Evolutionary conservation across 2,888 invertebrate species (phyloP).

Genomic region (Mimas tiliae): DNA sequence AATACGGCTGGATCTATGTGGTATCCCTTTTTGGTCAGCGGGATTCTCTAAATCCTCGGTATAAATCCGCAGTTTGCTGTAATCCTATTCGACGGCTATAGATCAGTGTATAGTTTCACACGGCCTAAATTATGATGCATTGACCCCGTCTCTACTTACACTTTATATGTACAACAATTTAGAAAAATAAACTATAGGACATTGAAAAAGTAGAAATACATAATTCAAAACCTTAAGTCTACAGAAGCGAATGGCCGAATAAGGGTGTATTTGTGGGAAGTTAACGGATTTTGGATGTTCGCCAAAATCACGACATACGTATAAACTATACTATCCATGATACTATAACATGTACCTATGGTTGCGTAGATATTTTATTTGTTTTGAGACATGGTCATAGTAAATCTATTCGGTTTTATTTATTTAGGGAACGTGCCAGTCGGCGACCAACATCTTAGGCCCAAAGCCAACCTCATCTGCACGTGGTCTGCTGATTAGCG

Average conservation of each 20-base stretch:
- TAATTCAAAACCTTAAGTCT: slow-evolving; percentile 64
- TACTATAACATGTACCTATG: neutral
- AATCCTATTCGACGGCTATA: slow-evolving; percentile 67
- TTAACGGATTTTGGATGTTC: slow-evolving; percentile 58
- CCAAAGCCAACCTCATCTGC: too few relatives aligned
- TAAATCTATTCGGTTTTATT: neutral
- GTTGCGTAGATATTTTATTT: neutral
- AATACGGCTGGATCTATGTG: slow-evolving; percentile 57
- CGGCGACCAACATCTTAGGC: too few relatives aligned
- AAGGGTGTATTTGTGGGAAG: slow-evolving; percentile 58
- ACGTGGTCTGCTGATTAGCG: too few relatives aligned
- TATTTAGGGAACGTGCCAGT: neutral
- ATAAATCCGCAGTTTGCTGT: slow-evolving; percentile 76
- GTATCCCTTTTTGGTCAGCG: slow-evolving; percentile 65
- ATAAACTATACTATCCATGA: neutral
- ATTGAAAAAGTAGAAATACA: slow-evolving; percentile 32
- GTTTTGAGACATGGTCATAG: neutral
- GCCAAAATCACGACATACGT: slow-evolving; percentile 63
- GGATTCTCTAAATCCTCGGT: slow-evolving; percentile 70
- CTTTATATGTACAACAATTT: neutral
- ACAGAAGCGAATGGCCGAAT: slow-evolving; percentile 62
- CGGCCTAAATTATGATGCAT: slow-evolving; percentile 60
- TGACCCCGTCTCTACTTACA: slow-evolving; percentile 47
- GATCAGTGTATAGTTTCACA: slow-evolving; percentile 66
- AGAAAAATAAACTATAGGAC: neutral